Evolutionary conservation across 2,113 vertebrate species (phyloP).

Genomic region (Paraplagusia blochii): DNA sequence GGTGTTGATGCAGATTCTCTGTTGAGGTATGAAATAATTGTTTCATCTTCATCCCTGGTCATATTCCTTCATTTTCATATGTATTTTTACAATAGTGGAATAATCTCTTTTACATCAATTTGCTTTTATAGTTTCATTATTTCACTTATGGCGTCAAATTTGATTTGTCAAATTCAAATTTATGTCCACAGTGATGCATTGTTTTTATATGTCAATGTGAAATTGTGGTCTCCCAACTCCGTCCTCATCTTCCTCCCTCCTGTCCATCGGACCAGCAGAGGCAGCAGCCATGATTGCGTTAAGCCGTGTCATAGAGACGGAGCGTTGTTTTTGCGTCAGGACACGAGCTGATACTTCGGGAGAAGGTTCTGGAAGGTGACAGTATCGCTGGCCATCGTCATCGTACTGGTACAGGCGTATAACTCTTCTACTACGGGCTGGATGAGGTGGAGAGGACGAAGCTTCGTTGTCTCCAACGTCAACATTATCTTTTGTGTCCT

Average conservation of each 20-base stretch:
- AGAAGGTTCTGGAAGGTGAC: conserved; percentile 53
- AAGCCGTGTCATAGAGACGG: conserved; percentile 69
- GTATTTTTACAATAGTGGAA: no score
- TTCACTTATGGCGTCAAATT: no score
- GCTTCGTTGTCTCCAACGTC: neutral
- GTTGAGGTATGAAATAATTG: no score
- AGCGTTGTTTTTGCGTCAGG: conserved; percentile 56
- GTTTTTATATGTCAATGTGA: conserved; percentile 47
- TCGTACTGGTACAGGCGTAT: conserved; percentile 78
- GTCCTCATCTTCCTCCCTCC: neutral
- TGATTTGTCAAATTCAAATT: no score
- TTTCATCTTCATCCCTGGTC: no score
- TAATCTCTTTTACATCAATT: no score
- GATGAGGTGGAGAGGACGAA: accelerated
- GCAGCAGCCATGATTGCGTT: conserved; percentile 69
- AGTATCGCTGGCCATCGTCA: conserved; percentile 68
- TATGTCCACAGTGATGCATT: neutral
- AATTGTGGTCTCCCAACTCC: conserved; percentile 17
- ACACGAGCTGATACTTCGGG: neutral
- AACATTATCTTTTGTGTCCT: neutral
- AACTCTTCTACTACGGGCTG: conserved; percentile 43
- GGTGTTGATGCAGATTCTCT: no score
- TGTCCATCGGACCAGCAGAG: conserved; percentile 31
- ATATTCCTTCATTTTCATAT: no score
- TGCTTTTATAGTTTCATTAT: no score